Evolutionary conservation across 2,113 vertebrate species (phyloP), one percentile per base, ranked within the genome.

Genomic region (Pleuronectes platessa): DNA sequence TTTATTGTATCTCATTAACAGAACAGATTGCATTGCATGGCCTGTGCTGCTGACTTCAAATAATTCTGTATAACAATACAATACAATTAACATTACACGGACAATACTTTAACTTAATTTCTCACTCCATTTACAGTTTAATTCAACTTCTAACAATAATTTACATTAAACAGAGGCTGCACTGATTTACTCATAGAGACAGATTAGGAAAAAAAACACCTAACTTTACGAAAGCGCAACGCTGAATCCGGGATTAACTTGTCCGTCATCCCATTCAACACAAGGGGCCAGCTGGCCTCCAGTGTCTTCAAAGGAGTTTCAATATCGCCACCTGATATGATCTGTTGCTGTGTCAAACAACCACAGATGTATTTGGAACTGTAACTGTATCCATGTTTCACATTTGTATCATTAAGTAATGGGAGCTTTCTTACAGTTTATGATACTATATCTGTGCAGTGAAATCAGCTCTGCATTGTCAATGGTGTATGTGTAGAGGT

Each of bases 11-110:
- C 65, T 42, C 53, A 78, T 76, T 66, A 68, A 74, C 40, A 20
- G 74, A 64, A 77, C 63, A 76, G 83, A 81, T 76, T 81, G 75
- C 2, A 60, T 9, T 79, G 72, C 45, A 56, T 56, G 69, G 68
- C 78, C 79, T 55, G 78, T 77, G 76, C 71, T 49, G 68, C 74
- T 56, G 71, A 73, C 23, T 47, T 67, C n/a, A 68, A 17, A 54
- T 69, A 75, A 88, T 81, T 76, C 66, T 60, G 54, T 42, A 78
- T 61, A 75, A 72, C 23, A 10, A 37, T 3, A 72, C 23, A 10
- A 37, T 3, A 49, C 23, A 70, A 47, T 35, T 24, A 20, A 53
- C 45, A 17, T 18, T 18, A 18, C 15, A 17, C 45, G 15, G 45
- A 49, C 45, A 49, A 42, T 3, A 42, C 2, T 10, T 37, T 13